Evolutionary conservation across 2,888 invertebrate genomes (phyloP).

Genomic region (Lasius platythorax): DNA sequence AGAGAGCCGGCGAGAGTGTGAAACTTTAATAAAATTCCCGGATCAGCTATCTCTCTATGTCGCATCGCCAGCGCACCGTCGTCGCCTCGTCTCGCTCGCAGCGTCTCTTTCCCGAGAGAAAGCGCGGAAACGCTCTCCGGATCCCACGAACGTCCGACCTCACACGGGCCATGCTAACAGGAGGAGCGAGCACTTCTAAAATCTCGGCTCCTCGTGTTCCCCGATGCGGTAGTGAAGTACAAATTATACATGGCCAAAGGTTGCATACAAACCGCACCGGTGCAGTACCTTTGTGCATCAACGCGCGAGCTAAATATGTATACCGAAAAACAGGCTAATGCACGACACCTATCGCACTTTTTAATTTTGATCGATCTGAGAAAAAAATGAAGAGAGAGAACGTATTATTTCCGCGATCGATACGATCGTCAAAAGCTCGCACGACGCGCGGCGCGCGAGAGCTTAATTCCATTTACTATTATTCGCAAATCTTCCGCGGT

Average conservation of each 20-base stretch:
- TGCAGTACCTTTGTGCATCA: not conserved
- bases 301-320: not conserved
- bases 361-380: conserved; percentile 20
- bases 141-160: not conserved
- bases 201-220: conserved; percentile 14
- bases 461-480: conserved; percentile 37
- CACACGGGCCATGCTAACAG: conserved; percentile 9
- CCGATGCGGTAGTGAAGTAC: conserved; percentile 5
- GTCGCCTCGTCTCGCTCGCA: not conserved
- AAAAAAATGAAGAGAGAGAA: not conserved
- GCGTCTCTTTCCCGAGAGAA: conserved; percentile 19
- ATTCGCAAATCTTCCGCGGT: conserved; percentile 7
- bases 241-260: conserved; percentile 19
- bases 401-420: conserved; percentile 40
- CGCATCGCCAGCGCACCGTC: conserved; percentile 21
- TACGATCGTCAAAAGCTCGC: conserved; percentile 19
- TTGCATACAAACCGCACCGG: not conserved
- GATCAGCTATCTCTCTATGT: conserved; percentile 27
- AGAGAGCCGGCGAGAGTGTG: conserved; percentile 54
- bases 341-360: not conserved
- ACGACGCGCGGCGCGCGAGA: not conserved
- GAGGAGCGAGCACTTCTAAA: conserved; percentile 18
- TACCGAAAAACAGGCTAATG: not conserved
- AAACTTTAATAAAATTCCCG: conserved; percentile 73
- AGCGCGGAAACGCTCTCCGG: not conserved